phyloP scores from a whole-genome alignment of 2,888 invertebrate genomes.

The Eristalinus sepulchralis region DNA sequence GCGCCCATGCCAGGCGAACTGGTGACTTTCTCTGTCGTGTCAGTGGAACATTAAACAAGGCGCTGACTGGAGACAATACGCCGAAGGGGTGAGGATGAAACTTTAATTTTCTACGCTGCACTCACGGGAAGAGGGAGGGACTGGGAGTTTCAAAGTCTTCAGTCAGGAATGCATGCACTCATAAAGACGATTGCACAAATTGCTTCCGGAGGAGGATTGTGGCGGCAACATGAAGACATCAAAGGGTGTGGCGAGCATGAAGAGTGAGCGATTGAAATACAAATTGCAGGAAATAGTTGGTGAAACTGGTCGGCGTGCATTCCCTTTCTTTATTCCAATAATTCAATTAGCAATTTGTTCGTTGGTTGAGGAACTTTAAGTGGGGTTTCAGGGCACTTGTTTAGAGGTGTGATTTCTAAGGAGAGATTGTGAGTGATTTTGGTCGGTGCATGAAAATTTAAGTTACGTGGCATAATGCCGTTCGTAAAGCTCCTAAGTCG shows the following conservation, averaged over 20 bases:
- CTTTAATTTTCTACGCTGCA: not conserved
- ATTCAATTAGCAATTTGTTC: not conserved
- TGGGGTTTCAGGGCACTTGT: no score
- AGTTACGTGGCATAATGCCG: no score
- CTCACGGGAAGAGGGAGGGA: not conserved
- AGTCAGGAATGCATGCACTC: slow-evolving; percentile 26
- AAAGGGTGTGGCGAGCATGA: slow-evolving; percentile 32
- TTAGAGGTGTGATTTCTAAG: no score
- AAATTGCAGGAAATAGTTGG: slow-evolving; percentile 55
- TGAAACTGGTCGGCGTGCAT: not conserved
- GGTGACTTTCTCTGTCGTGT: slow-evolving; percentile 36
- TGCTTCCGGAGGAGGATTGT: slow-evolving; percentile 16
- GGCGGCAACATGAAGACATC: slow-evolving; percentile 9
- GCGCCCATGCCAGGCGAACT: not conserved
- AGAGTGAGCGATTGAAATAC: slow-evolving; percentile 60
- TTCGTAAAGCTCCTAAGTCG: no score
- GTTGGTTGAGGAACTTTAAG: not conserved
- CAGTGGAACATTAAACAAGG: slow-evolving; percentile 41
- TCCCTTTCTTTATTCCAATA: not conserved
- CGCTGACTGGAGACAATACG: not conserved
- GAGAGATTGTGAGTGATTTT: not conserved
- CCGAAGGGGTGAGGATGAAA: not conserved
- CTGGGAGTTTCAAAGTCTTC: not conserved
- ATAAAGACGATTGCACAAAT: slow-evolving; percentile 34
- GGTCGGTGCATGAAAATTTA: no score